phyloP scores from a whole-genome alignment of 2,113 vertebrate species.

The Bujurquina vittata region DNA sequence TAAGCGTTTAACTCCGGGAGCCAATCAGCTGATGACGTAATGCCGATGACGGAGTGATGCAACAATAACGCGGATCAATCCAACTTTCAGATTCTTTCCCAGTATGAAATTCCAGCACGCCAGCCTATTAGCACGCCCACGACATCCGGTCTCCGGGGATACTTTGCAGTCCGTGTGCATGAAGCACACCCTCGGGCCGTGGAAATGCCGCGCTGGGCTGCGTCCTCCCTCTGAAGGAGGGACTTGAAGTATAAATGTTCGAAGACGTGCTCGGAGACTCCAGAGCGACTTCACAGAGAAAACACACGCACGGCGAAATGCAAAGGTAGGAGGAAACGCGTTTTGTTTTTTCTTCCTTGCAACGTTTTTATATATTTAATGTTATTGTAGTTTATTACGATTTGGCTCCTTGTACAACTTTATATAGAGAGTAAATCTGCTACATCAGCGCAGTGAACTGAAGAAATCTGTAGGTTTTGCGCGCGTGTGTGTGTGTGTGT shows the following conservation, averaged over 20 bases:
- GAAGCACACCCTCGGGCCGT: neutral
- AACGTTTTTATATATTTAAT: rapidly evolving
- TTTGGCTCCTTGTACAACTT: neutral
- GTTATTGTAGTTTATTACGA: neutral
- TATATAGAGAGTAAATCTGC: neutral
- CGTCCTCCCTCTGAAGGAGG: neutral
- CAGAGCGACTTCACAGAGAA: neutral
- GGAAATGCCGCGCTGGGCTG: neutral
- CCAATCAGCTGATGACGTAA: neutral
- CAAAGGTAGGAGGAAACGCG: neutral
- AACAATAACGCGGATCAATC: neutral
- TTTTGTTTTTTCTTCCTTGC: neutral
- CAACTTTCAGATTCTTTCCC: neutral
- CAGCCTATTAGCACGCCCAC: neutral
- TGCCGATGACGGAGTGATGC: neutral
- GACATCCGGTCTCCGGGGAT: neutral
- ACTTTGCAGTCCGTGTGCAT: neutral
- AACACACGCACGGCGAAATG: neutral
- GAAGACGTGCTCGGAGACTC: rapidly evolving
- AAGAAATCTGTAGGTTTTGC: too few relatives aligned
- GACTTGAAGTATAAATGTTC: neutral
- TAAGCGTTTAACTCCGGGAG: neutral
- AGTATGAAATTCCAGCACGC: neutral
- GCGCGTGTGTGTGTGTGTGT: too few relatives aligned
- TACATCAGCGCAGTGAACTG: neutral